Percentiles rank a stretch among this genome's conserved stretches.
Evolutionary conservation across 2,797 vertebrate species (phyloP).

Genomic region (Squalus acanthias): DNA sequence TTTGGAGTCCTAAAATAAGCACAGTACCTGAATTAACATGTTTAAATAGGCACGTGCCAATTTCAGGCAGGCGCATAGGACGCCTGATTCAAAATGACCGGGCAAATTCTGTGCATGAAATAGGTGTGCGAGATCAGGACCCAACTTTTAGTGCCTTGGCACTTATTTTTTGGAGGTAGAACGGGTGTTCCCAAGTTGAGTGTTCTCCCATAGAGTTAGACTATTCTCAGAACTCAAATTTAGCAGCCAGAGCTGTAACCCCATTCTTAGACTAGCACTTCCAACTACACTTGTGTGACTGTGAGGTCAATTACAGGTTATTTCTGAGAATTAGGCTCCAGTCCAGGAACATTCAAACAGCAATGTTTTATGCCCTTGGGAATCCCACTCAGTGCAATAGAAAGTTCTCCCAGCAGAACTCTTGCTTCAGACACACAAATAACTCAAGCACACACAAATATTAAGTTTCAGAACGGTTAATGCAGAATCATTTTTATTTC

Average conservation of each 20-base stretch:
- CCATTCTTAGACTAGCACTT: too few species aligned
- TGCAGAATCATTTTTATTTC: background rate
- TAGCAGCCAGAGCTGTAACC: background rate
- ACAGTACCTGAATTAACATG: too few species aligned
- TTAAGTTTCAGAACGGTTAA: background rate
- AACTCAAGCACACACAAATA: background rate
- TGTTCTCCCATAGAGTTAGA: background rate
- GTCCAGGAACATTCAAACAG: background rate
- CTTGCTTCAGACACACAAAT: background rate
- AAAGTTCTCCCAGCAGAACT: too few species aligned
- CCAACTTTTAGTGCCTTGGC: background rate
- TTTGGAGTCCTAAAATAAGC: too few species aligned
- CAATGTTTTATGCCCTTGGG: background rate
- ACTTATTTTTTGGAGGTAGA: background rate
- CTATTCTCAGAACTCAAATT: background rate
- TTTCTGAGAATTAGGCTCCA: background rate
- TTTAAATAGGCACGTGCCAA: background rate
- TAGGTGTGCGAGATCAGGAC: background rate
- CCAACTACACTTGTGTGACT: background rate
- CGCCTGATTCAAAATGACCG: background rate
- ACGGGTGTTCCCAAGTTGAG: background rate
- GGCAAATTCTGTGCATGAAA: background rate
- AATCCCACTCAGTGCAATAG: background rate
- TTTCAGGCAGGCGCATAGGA: background rate
- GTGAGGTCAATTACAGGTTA: background rate